Evolutionary conservation across 1,140 invertebrate genomes (phyloP).

Genomic region (Galleria mellonella): DNA sequence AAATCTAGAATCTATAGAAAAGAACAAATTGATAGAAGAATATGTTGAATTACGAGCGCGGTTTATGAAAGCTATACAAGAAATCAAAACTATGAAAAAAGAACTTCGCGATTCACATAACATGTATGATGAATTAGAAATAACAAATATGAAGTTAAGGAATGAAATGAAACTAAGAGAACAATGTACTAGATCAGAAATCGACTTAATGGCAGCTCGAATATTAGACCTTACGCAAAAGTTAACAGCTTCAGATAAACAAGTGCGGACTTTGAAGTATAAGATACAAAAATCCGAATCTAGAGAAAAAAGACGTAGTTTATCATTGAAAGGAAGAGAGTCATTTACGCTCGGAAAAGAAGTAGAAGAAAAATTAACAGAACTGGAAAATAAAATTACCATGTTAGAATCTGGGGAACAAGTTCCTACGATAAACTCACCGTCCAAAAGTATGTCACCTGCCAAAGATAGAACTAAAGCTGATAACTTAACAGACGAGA

Average conservation of each 20-base stretch:
- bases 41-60: conserved; percentile 83
- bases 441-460: conserved; percentile 66
- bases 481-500: conserved; percentile 72
- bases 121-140: conserved; percentile 85
- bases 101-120: conserved; percentile 87
- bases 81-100: conserved; percentile 87
- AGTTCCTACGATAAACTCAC: conserved; percentile 67
- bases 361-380: conserved; percentile 86
- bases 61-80: conserved; percentile 87
- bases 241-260: conserved; percentile 86
- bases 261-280: conserved; percentile 84
- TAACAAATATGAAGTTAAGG: conserved; percentile 82
- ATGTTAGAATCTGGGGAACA: conserved; percentile 75
- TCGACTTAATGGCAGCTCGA: conserved; percentile 86
- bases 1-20: conserved; percentile 83
- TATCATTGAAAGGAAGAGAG: conserved; percentile 87
- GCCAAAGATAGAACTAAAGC: conserved; percentile 72
- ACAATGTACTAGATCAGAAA: conserved; percentile 82
- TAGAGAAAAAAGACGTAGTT: conserved; percentile 84
- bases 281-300: conserved; percentile 86
- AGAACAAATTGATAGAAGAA: conserved; percentile 86
- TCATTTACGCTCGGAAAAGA: conserved; percentile 87
- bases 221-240: conserved; percentile 90
- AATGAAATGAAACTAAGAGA: conserved; percentile 82
- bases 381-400: conserved; percentile 85